phyloP scores from a whole-genome alignment of 2,888 invertebrate genomes.

The Dione vanillae region DNA sequence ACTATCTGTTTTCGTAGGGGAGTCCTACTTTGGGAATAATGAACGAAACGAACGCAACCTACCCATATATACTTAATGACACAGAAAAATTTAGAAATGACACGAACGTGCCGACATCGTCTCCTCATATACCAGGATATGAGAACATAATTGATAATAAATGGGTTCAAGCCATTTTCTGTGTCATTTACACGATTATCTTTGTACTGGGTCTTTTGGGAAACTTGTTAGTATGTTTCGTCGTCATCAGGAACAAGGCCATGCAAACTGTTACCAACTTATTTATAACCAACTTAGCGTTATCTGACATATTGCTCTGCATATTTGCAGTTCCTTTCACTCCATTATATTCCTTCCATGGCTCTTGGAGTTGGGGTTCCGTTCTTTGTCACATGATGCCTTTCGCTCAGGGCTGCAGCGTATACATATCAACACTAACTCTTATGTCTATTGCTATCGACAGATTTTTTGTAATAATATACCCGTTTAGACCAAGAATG shows the following conservation, averaged over 20 bases:
- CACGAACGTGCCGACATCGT: slow-evolving; percentile 36
- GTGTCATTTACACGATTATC: slow-evolving; percentile 91
- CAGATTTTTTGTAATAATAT: slow-evolving; percentile 98
- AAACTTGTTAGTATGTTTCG: slow-evolving; percentile 96
- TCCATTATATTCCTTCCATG: slow-evolving; percentile 95
- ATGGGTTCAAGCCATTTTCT: slow-evolving; percentile 88
- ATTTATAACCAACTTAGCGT: slow-evolving; percentile 97
- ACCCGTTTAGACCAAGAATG: slow-evolving; percentile 97
- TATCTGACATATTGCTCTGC: slow-evolving; percentile 97
- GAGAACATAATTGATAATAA: slow-evolving; percentile 86
- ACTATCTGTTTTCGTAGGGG: slow-evolving; percentile 55
- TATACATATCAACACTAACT: slow-evolving; percentile 98
- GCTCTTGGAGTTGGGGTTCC: slow-evolving; percentile 96
- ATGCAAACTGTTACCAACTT: slow-evolving; percentile 99
- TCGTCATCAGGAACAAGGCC: slow-evolving; percentile 94
- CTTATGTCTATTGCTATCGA: slow-evolving; percentile 98
- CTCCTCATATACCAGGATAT: slow-evolving; percentile 56
- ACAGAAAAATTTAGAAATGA: slow-evolving; percentile 59
- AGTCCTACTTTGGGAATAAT: slow-evolving; percentile 55
- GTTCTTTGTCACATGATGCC: slow-evolving; percentile 96
- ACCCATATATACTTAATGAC: slow-evolving; percentile 54
- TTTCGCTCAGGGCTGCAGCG: slow-evolving; percentile 96
- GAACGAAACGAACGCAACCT: slow-evolving; percentile 61
- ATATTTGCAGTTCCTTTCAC: slow-evolving; percentile 98
- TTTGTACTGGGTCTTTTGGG: slow-evolving; percentile 96